Base-by-base conservation (phyloP, 2,888 invertebrate genomes). In the Aphidoletes aphidimyza region DNA sequence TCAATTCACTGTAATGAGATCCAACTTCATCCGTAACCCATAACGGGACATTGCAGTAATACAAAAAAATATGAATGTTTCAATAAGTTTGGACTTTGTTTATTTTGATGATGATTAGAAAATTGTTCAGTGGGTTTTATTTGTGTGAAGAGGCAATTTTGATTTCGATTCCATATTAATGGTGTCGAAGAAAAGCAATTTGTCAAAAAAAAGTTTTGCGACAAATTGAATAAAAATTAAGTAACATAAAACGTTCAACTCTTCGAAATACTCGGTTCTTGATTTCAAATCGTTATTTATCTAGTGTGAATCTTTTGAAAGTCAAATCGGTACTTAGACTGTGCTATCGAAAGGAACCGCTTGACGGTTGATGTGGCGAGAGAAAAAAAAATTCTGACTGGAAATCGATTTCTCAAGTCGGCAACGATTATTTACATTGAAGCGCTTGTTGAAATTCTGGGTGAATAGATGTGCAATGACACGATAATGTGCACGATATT, bases 141-240 rank as follows among this genome's bases (percentile, higher is more conserved):
- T 39, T 19, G 8, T 17, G 47, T 47, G 22, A 22, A 3, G 11
- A 11, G 2, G 5, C 54, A 5, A 9, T 11, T 54, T 26, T 11
- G 2, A 54, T 54, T 54, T 54, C 54, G 22, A 22, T 11, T 54
- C 11, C 54, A 26, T n/a, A 22, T 54, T 3, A 54, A 26, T 3
- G 3, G 22, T 54, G n/a, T 54, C 54, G 11, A 5, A 6, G 11
- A 26, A 54, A 14, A 11, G 11, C 47, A 47, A 47, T 14, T 47
- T 47, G 47, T 47, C 47, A 54, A 54, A 54, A 54, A 54, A 54
- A 54, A 14, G 22, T 54, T 54, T 54, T 11, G 54, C 54, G 54
- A 54, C 54, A 54, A 54, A 54, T 26, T 54, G 54, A 54, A 54
- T 26, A 54, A 26, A 54, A 54, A 54, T 54, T 54, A 54, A 54